phyloP scores from a whole-genome alignment of 2,888 invertebrate species.

The Drosophila villosipedis region DNA sequence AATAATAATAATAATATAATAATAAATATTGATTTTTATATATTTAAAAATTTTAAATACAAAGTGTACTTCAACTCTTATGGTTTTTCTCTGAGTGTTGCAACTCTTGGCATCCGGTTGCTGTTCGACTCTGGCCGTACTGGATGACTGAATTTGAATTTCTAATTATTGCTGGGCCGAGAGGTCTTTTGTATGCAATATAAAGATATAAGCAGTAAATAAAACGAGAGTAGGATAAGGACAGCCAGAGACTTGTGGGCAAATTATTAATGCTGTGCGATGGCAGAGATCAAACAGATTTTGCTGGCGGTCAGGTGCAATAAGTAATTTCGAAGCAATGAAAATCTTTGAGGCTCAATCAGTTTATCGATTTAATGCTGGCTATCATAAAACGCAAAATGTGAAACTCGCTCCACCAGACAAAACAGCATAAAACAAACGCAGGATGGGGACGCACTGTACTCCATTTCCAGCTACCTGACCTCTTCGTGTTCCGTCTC shows the following conservation, averaged over 20 bases:
- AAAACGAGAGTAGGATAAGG: slow-evolving; percentile 2
- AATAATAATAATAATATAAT: background rate
- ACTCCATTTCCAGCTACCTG: background rate
- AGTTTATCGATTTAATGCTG: slow-evolving; percentile 74
- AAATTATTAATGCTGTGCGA: slow-evolving; percentile 36
- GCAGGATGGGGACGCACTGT: background rate
- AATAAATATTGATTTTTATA: background rate
- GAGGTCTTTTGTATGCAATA: slow-evolving; percentile 11
- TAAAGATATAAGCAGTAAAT: background rate
- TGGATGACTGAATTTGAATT: slow-evolving; percentile 55
- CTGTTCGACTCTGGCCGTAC: slow-evolving; percentile 1
- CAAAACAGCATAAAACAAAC: background rate
- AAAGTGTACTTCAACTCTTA: background rate
- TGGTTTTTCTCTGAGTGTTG: background rate
- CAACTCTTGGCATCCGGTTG: background rate
- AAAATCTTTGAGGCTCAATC: slow-evolving; percentile 71
- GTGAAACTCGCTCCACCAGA: slow-evolving; percentile 9
- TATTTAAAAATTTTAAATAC: too few species aligned
- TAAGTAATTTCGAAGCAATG: slow-evolving; percentile 61
- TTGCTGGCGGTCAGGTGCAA: slow-evolving; percentile 29
- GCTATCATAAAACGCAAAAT: slow-evolving; percentile 66
- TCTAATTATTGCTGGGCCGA: slow-evolving; percentile 45
- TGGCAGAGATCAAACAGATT: slow-evolving; percentile 55
- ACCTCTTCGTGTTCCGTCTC: background rate
- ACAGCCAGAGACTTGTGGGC: slow-evolving; percentile 3